Evolutionary conservation across 1,140 invertebrate genomes (phyloP), one percentile per base, ranked within the genome.

Genomic region (Drosophila jambulina): DNA sequence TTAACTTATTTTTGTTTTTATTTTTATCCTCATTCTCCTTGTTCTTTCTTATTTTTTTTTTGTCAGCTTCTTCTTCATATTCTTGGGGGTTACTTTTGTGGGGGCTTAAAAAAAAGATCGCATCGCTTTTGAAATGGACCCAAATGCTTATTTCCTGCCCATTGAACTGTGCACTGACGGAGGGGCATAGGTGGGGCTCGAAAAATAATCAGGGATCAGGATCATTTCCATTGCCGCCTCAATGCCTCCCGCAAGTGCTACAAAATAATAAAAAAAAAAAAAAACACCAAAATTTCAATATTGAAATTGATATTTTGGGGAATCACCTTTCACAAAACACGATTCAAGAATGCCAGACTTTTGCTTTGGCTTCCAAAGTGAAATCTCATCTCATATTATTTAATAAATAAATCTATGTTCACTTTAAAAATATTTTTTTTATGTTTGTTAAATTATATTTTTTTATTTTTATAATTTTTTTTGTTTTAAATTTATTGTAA

Each of bases 281-380:
- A 38, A 51, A 17, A 40, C 51, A 32, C 17, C 17, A 34, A 7
- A 60, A 60, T 63, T 58, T 65, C 29, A 82, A 81, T 64, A 90
- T 91, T 90, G 85, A 90, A 90, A 90, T 91, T 90, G 86, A 90
- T 90, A 90, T 90, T 91, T 90, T 71, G 61, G 67, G 79, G 54
- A 67, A 74, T 83, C 72, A 46, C 59, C 58, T 84, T 79, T 72
- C 63, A 40, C 43, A 56, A 49, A 36, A 38, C 53, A 38, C 53
- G 68, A 51, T 72, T 72, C 42, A 74, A 46, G 51, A 68, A 79
- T 79, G 75, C 43, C 65, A 56, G 59, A 46, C 60, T 61, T 53
- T 71, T 78, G 59, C 58, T 80, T 74, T 90, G 85, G 85, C 82
- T 84, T 84, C 82, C 82, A 82, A 76, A n/a, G 19, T 17, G 51